Percentiles rank a stretch among this genome's conserved stretches.
Evolutionary conservation across 1,140 invertebrate species (phyloP).

Genomic region (Formica selysi): DNA sequence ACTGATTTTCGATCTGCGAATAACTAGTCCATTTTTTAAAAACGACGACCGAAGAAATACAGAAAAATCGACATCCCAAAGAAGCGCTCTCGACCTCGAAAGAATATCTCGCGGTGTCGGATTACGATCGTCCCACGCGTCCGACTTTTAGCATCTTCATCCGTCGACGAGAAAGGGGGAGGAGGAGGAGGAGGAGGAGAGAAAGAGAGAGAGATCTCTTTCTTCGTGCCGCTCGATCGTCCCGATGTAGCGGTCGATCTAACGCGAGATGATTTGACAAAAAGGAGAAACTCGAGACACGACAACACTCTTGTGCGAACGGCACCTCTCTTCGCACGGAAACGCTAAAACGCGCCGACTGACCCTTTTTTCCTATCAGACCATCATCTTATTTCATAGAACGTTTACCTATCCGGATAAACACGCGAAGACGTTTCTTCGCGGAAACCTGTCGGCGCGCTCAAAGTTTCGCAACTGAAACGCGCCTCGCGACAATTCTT

Average conservation of each 20-base stretch:
- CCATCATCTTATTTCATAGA: not conserved
- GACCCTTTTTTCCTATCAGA: not conserved
- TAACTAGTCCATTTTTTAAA: not conserved
- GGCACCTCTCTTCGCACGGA: constrained; percentile 14
- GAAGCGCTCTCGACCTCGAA: constrained; percentile 34
- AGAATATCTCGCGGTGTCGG: constrained; percentile 48
- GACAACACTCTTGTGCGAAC: constrained; percentile 37
- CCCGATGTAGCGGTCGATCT: constrained; percentile 53
- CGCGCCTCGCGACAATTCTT: constrained; percentile 11
- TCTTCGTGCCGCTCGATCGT: constrained; percentile 32
- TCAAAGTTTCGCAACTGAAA: constrained; percentile 14
- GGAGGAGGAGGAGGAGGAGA: not conserved
- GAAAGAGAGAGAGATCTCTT: constrained; percentile 50
- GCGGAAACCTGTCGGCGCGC: not conserved
- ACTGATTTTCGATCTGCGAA: not conserved
- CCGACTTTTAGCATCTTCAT: constrained; percentile 58
- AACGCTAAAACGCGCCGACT: constrained; percentile 28
- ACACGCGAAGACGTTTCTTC: not conserved
- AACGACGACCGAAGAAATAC: not conserved
- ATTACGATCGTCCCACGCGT: constrained; percentile 67
- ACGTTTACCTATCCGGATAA: not conserved
- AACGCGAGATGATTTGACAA: constrained; percentile 64
- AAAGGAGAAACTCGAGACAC: constrained; percentile 62
- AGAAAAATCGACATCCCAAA: constrained; percentile 24
- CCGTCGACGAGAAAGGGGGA: constrained; percentile 33